Percentiles rank a stretch among this genome's conserved stretches.
Evolutionary conservation across 2,113 vertebrate species (phyloP).

Genomic region (Platichthys stellatus): DNA sequence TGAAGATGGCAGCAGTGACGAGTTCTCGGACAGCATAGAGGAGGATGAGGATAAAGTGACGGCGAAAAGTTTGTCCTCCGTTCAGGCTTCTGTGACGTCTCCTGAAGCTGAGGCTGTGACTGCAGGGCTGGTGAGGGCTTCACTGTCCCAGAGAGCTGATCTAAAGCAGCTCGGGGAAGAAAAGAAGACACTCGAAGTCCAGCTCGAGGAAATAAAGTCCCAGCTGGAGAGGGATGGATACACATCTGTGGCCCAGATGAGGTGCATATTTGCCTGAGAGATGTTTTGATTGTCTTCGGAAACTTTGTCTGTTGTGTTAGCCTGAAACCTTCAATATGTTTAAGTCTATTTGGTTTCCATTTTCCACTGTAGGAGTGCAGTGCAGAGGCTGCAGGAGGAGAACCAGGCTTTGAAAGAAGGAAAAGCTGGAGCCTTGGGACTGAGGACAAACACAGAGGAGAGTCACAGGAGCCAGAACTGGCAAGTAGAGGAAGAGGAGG

Average conservation of each 20-base stretch:
- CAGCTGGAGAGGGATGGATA: conserved; percentile 88
- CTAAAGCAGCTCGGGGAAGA: conserved; percentile 75
- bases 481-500: conserved; percentile 69
- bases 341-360: neutral
- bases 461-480: conserved; percentile 16
- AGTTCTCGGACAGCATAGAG: conserved; percentile 87
- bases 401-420: conserved; percentile 83
- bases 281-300: neutral
- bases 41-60: conserved; percentile 81
- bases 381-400: conserved; percentile 86
- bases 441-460: conserved; percentile 23
- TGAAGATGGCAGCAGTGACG: conserved; percentile 77
- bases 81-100: conserved; percentile 55
- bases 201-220: conserved; percentile 83
- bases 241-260: conserved; percentile 87
- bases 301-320: neutral
- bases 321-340: neutral
- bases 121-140: conserved; percentile 13
- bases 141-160: neutral
- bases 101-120: conserved; percentile 20
- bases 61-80: conserved; percentile 57
- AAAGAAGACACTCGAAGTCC: conserved; percentile 79
- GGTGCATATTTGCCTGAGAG: conserved; percentile 71
- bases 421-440: neutral
- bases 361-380: conserved; percentile 74